phyloP scores from a whole-genome alignment of 1,140 invertebrate species.

The Cheumatopsyche charites region DNA sequence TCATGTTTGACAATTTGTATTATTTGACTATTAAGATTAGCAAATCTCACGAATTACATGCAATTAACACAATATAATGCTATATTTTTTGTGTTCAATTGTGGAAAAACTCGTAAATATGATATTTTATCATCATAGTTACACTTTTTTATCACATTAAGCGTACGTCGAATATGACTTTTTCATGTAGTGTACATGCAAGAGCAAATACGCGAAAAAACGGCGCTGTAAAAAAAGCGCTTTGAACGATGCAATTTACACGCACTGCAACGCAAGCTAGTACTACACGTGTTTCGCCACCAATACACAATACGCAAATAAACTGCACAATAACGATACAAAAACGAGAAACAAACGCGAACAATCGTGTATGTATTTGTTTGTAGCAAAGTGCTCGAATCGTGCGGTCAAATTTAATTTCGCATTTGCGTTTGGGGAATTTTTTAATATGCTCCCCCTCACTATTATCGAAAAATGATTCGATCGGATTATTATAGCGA shows the following conservation, averaged over 20 bases:
- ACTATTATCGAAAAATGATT: conserved; percentile 5
- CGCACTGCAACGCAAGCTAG: too few species aligned
- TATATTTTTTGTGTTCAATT: too few species aligned
- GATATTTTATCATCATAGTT: not conserved
- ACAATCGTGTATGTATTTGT: too few species aligned
- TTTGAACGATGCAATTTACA: too few species aligned
- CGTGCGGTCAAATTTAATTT: conserved; percentile 33
- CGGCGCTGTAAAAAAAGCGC: too few species aligned
- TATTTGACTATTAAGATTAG: too few species aligned
- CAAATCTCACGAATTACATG: too few species aligned
- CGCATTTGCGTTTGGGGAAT: conserved; percentile 34
- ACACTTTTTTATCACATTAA: not conserved
- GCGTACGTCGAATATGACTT: too few species aligned
- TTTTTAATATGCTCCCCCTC: conserved; percentile 19
- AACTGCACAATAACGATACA: not conserved
- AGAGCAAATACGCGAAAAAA: too few species aligned
- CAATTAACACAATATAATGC: conserved; percentile 1
- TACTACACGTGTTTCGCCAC: too few species aligned
- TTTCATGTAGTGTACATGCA: too few species aligned
- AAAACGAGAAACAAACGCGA: not conserved
- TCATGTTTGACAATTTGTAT: too few species aligned
- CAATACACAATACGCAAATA: not conserved
- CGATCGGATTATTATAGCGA: not conserved
- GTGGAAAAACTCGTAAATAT: not conserved
- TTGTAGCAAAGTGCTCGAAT: not conserved